Conservation (phyloP, 2,113 vertebrate species). For the Xyrauchen texanus region DNA sequence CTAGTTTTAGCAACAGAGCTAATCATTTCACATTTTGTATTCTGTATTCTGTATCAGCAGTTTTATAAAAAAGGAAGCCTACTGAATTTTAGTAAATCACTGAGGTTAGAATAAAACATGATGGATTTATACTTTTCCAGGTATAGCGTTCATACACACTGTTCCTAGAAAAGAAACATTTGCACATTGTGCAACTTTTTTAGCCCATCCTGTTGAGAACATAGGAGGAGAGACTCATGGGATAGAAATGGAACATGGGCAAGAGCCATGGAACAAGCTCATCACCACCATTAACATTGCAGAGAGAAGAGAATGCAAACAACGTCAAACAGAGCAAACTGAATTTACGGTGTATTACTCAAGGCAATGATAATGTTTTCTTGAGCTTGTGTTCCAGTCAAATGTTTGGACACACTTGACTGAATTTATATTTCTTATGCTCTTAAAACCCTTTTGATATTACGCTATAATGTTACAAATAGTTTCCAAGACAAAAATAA, state of each 20-base stretch:
- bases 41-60: not conserved
- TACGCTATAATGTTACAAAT: too few species aligned
- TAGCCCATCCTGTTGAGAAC: slow-evolving; percentile 13
- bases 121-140: slow-evolving; percentile 12
- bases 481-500: too few species aligned
- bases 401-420: too few species aligned
- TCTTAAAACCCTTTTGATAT: too few species aligned
- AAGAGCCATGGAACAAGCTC: too few species aligned
- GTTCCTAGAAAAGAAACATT: slow-evolving; percentile 28
- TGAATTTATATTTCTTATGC: too few species aligned
- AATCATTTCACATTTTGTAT: too few species aligned
- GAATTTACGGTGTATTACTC: not conserved
- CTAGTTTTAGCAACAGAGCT: too few species aligned
- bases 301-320: not conserved
- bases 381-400: too few species aligned
- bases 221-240: not conserved
- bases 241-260: not conserved
- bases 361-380: too few species aligned
- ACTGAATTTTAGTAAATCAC: too few species aligned
- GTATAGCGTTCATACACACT: not conserved
- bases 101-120: not conserved
- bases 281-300: not conserved
- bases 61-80: not conserved
- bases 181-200: slow-evolving; percentile 12
- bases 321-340: not conserved